Conservation (phyloP, 2,797 vertebrate species). For the Sciurus vulgaris region DNA sequence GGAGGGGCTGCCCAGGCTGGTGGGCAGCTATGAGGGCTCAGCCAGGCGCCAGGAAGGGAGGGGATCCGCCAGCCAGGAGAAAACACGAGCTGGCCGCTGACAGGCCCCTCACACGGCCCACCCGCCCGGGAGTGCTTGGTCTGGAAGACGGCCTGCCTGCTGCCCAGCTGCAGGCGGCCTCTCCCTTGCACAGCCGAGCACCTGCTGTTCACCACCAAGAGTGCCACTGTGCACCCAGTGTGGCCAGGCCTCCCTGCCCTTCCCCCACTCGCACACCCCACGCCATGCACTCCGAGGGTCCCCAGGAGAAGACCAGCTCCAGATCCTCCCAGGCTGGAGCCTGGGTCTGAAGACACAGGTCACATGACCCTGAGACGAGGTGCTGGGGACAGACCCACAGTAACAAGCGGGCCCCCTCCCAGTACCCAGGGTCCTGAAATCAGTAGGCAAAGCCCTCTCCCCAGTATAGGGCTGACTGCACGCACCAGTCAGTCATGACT, state of each 20-base stretch:
- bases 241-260: not conserved
- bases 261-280: not conserved
- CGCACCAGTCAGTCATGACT: not conserved
- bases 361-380: slow-evolving; percentile 14
- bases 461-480: rapidly evolving
- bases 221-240: too few species aligned
- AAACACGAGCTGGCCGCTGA: not conserved
- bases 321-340: rapidly evolving
- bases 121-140: too few species aligned
- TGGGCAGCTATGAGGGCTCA: not conserved
- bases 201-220: not conserved
- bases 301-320: not conserved
- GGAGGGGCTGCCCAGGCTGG: too few species aligned
- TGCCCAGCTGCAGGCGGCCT: not conserved
- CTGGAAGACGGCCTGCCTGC: not conserved
- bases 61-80: rapidly evolving
- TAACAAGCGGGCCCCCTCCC: slow-evolving; percentile 7
- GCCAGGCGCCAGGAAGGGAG: not conserved
- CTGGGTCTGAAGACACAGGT: not conserved
- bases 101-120: rapidly evolving
- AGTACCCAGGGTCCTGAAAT: slow-evolving; percentile 1
- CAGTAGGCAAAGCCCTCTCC: rapidly evolving
- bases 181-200: not conserved
- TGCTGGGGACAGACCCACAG: slow-evolving; percentile 21
- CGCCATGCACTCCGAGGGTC: too few species aligned